phyloP scores from a whole-genome alignment of 2,797 vertebrate species.

The Poeciliopsis gracilis region DNA sequence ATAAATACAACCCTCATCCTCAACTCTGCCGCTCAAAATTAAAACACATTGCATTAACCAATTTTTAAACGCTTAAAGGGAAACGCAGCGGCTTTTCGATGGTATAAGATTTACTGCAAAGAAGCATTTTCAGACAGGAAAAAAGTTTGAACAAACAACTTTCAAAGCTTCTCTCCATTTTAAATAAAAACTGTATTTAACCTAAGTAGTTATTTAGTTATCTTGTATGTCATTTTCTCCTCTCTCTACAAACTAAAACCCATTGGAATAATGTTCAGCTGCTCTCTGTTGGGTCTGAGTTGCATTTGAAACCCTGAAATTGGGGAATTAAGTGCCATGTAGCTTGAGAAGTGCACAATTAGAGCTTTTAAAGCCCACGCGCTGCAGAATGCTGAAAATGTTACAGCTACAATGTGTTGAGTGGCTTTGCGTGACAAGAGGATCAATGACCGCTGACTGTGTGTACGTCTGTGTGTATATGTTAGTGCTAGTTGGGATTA shows the following conservation, averaged over 20 bases:
- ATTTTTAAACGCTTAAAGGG: background rate
- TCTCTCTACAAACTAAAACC: background rate
- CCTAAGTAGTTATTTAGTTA: background rate
- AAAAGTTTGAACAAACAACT: background rate
- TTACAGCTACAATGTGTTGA: slow-evolving; percentile 50
- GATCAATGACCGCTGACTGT: slow-evolving; percentile 46
- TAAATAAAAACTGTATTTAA: background rate
- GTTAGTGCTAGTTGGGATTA: slow-evolving; percentile 51
- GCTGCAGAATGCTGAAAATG: slow-evolving; percentile 46
- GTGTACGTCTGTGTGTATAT: slow-evolving; percentile 32
- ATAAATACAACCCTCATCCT: background rate
- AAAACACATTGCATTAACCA: background rate
- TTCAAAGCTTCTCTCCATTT: background rate
- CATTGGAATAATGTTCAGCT: background rate
- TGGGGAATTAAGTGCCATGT: slow-evolving; percentile 18
- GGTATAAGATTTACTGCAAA: background rate
- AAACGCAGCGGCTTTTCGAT: background rate
- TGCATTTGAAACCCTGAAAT: slow-evolving; percentile 7
- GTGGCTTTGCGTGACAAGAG: slow-evolving; percentile 66
- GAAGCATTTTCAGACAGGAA: background rate
- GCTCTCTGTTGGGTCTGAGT: background rate
- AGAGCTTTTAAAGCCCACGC: slow-evolving; percentile 45
- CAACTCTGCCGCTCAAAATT: background rate
- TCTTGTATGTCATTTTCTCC: background rate
- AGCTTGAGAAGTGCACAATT: slow-evolving; percentile 47